Evolutionary conservation across 1,140 invertebrate species (phyloP).

Genomic region (Olivierus martensii): DNA sequence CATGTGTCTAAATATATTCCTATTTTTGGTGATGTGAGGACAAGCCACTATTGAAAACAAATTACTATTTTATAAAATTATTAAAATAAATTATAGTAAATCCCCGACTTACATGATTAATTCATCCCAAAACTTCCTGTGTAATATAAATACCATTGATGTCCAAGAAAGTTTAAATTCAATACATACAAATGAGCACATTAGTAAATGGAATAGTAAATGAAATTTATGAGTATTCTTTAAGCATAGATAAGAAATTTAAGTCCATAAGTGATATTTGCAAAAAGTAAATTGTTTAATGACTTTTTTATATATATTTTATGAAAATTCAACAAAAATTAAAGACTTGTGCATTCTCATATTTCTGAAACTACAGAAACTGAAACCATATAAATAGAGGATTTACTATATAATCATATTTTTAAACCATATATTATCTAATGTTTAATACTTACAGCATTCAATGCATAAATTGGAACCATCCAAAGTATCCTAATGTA

Average conservation of each 20-base stretch:
- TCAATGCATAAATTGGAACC: slow-evolving; percentile 91
- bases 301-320: too few relatives aligned
- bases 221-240: too few relatives aligned
- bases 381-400: too few relatives aligned
- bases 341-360: too few relatives aligned
- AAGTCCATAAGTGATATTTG: too few relatives aligned
- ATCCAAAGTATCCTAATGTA: slow-evolving; percentile 82
- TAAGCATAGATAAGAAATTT: too few relatives aligned
- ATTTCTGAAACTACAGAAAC: too few relatives aligned
- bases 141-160: slow-evolving; percentile 6
- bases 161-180: slow-evolving; percentile 1
- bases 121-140: too few relatives aligned
- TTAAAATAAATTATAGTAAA: background rate
- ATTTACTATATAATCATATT: background rate
- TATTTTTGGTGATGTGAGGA: slow-evolving; percentile 45
- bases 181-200: too few relatives aligned
- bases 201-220: too few relatives aligned
- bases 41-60: slow-evolving; percentile 42
- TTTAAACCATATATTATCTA: background rate
- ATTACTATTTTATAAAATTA: background rate
- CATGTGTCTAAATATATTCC: slow-evolving; percentile 85
- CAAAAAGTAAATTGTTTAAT: too few relatives aligned
- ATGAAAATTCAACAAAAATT: too few relatives aligned
- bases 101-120: background rate
- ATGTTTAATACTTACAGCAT: slow-evolving; percentile 58